A percentile compares a stretch with the other conserved stretches of the same genome.
These are phyloP conservation scores for Spinus pinus DNA, from an alignment of 2,797 vertebrate genomes.

Conservation along the genomic window DNA sequence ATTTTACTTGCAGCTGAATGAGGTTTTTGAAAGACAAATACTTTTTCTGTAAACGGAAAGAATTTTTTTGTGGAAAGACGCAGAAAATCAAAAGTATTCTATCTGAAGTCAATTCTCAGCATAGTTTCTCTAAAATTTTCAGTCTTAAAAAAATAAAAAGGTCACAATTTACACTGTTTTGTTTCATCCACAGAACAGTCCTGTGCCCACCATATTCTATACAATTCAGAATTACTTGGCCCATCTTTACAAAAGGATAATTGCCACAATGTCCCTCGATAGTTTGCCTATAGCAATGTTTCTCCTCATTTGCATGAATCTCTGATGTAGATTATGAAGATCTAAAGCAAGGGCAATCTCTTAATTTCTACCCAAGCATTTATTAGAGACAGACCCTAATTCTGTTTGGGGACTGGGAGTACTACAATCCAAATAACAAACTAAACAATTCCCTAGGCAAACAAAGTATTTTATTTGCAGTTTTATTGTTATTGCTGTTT, in stretches of 20 bases:
- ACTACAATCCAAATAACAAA: slow-evolving; percentile 5
- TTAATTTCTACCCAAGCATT: neutral
- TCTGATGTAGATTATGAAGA: neutral
- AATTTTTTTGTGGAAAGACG: neutral
- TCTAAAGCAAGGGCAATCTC: neutral
- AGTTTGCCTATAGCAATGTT: neutral
- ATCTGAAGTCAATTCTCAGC: neutral
- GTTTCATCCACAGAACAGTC: neutral
- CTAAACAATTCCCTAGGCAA: neutral
- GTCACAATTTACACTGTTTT: neutral
- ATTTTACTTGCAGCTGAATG: neutral
- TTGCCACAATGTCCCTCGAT: neutral
- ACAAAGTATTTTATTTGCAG: slow-evolving; percentile 3
- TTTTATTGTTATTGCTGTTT: slow-evolving; percentile 24
- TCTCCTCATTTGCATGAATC: neutral
- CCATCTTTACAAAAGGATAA: neutral
- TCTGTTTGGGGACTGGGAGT: neutral
- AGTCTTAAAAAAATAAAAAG: neutral
- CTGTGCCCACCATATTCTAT: neutral
- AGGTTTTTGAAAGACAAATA: neutral
- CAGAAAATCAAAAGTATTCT: neutral
- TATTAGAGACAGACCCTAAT: slow-evolving; percentile 9
- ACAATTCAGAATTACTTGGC: neutral
- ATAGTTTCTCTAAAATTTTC: neutral
- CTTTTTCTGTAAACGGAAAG: neutral